These are phyloP conservation scores for Sceloporus undulatus DNA, from an alignment of 2,113 vertebrate genomes.

Conservation along the genomic window DNA sequence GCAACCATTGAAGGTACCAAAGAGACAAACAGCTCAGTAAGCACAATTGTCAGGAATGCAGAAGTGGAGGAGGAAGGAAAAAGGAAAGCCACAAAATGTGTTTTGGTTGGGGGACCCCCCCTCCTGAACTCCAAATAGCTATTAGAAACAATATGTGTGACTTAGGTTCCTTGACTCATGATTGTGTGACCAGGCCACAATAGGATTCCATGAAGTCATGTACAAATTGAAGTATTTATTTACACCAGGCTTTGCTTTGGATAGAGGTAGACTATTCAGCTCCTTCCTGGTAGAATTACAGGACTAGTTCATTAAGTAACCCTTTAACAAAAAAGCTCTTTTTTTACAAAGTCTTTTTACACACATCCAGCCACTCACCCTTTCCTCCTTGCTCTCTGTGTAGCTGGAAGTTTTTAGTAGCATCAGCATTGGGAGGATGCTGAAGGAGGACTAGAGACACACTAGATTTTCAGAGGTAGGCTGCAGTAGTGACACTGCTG, in stretches of 20 bases:
- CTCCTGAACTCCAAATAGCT: not conserved
- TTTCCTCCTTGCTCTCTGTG: no score
- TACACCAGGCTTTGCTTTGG: not conserved
- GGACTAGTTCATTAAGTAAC: not conserved
- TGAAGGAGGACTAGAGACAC: no score
- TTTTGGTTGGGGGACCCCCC: not conserved
- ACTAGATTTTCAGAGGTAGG: no score
- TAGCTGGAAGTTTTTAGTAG: no score
- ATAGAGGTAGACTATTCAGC: not conserved
- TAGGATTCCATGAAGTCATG: constrained; percentile 5
- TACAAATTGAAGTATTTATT: constrained; percentile 6
- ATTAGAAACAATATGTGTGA: not conserved
- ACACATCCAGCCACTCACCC: no score
- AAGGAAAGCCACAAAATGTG: not conserved
- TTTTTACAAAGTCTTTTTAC: no score
- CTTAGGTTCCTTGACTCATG: not conserved
- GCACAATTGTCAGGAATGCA: not conserved
- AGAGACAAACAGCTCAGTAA: not conserved
- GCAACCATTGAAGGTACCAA: not conserved
- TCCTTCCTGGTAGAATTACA: constrained; percentile 29
- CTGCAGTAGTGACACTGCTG: no score
- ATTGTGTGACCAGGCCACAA: not conserved
- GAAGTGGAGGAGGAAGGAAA: not conserved
- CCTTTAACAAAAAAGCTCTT: no score
- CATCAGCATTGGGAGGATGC: no score